Conservation (phyloP, 2,113 vertebrate species). For the Phyllostomus discolor region DNA sequence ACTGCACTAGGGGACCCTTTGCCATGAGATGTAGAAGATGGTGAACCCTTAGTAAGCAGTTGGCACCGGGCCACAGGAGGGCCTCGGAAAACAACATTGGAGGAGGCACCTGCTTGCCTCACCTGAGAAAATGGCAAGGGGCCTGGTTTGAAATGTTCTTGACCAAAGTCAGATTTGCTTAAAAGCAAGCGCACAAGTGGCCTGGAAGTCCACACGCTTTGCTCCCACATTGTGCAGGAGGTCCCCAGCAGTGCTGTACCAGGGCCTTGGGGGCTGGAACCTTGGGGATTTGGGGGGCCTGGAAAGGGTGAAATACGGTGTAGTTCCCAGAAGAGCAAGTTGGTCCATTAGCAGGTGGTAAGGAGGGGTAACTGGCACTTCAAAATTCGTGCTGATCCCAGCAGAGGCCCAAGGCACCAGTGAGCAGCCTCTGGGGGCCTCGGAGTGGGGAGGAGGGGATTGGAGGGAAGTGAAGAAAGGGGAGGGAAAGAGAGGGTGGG, state of each 20-base stretch:
- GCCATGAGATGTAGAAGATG: background rate
- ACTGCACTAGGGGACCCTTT: background rate
- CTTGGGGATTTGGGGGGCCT: too few relatives aligned
- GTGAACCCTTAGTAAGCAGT: background rate
- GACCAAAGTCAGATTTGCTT: background rate
- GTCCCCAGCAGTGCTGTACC: background rate
- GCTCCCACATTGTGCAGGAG: background rate
- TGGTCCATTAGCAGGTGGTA: background rate
- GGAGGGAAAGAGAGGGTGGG: background rate
- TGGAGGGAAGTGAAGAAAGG: background rate
- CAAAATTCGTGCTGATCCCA: background rate
- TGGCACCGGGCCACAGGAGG: background rate
- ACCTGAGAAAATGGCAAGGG: background rate
- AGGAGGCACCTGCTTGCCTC: background rate
- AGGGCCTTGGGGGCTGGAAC: background rate
- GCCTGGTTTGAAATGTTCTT: background rate
- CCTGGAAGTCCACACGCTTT: background rate
- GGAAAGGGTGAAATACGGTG: background rate
- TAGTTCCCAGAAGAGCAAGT: background rate
- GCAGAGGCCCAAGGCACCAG: background rate
- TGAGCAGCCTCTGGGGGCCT: background rate
- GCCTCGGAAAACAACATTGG: background rate
- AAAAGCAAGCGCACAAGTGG: background rate
- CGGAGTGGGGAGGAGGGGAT: rapidly evolving
- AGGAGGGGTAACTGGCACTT: background rate